Conservation (phyloP, 2,797 vertebrate species). For the Apodemus agrarius region DNA sequence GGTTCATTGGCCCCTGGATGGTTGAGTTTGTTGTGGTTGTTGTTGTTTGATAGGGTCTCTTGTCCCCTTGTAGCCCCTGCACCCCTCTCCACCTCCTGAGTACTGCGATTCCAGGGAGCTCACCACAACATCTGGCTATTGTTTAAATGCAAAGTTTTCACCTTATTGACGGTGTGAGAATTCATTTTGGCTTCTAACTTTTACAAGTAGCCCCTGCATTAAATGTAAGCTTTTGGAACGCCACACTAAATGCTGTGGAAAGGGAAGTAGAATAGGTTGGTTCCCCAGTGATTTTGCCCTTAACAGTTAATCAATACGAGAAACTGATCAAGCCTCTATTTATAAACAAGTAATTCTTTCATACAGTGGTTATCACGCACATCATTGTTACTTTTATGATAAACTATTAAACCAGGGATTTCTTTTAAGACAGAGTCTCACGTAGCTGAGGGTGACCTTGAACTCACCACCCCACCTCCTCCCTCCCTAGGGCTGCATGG, state of each 20-base stretch:
- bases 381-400: constrained; percentile 44
- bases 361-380: constrained; percentile 2
- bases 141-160: constrained; percentile 47
- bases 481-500: background rate
- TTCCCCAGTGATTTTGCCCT: constrained; percentile 46
- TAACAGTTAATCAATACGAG: constrained; percentile 25
- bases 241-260: constrained; percentile 51
- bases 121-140: background rate
- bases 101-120: background rate
- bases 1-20: background rate
- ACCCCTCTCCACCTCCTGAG: background rate
- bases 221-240: constrained; percentile 30
- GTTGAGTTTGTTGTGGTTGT: background rate
- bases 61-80: background rate
- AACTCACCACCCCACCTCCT: background rate
- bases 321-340: constrained; percentile 45
- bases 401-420: background rate
- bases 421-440: background rate
- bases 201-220: background rate
- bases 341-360: constrained; percentile 46
- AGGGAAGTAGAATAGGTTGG: constrained; percentile 3
- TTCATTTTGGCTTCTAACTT: constrained; percentile 47
- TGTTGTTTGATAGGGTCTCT: background rate
- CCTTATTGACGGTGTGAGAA: constrained; percentile 44
- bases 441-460: background rate